Conservation (phyloP, 2,113 vertebrate species). For the Neoarius graeffei region DNA sequence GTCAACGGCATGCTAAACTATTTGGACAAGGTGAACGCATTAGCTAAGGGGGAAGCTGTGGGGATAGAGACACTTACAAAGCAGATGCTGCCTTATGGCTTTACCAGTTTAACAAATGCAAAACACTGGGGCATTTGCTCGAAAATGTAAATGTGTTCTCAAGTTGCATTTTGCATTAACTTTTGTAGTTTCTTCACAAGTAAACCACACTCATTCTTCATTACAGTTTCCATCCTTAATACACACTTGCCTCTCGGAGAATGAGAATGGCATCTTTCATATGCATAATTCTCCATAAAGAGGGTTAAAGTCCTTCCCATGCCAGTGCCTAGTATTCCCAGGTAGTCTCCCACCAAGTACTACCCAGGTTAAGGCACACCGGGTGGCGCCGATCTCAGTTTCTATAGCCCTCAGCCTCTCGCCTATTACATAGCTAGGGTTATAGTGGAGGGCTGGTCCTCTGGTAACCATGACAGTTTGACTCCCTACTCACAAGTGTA, state of each 20-base stretch:
- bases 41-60: slow-evolving; percentile 29
- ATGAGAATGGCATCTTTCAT: slow-evolving; percentile 3
- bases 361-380: too few relatives aligned
- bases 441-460: too few relatives aligned
- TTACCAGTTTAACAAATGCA: slow-evolving; percentile 46
- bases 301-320: too few relatives aligned
- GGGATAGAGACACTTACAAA: slow-evolving; percentile 23
- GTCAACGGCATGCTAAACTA: slow-evolving; percentile 31
- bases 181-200: slow-evolving; percentile 39
- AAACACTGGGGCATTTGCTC: slow-evolving; percentile 3
- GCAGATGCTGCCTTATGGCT: slow-evolving; percentile 39
- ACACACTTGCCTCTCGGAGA: slow-evolving; percentile 25
- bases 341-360: too few relatives aligned
- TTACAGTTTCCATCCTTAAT: background rate
- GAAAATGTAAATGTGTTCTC: slow-evolving; percentile 36
- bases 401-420: too few relatives aligned
- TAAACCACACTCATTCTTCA: slow-evolving; percentile 27
- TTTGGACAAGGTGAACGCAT: slow-evolving; percentile 59
- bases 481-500: too few relatives aligned
- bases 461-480: too few relatives aligned
- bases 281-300: slow-evolving; percentile 11
- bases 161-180: slow-evolving; percentile 20
- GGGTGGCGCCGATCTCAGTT: too few relatives aligned
- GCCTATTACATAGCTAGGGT: too few relatives aligned
- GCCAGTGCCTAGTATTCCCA: too few relatives aligned